Percentiles rank a stretch among this genome's conserved stretches.
Conservation (phyloP, 2,797 vertebrate genomes). For the Acanthopagrus latus region DNA sequence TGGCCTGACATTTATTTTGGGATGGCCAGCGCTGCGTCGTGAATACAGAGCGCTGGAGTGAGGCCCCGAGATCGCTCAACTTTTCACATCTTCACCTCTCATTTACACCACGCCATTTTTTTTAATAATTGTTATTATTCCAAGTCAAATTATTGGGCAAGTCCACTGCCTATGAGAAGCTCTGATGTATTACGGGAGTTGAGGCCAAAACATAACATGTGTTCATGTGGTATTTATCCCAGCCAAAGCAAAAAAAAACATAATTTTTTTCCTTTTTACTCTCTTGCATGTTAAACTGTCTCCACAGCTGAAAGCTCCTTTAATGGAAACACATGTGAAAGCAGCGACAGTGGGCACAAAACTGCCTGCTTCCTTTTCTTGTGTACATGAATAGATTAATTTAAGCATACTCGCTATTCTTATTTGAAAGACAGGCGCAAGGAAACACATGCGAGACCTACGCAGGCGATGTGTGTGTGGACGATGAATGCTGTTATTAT, state of each 20-base stretch:
- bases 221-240: conserved; percentile 30
- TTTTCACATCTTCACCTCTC: conserved; percentile 39
- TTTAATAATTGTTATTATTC: too few species aligned
- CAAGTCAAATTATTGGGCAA: conserved; percentile 3
- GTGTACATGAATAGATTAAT: conserved; percentile 35
- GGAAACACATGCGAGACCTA: conserved; percentile 11
- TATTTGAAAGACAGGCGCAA: not conserved
- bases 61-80: conserved; percentile 38
- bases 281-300: not conserved
- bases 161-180: not conserved
- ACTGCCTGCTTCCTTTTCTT: conserved; percentile 26
- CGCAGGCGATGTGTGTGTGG: conserved; percentile 7
- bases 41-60: conserved; percentile 61
- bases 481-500: conserved; percentile 14
- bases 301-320: conserved; percentile 9
- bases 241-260: conserved; percentile 1
- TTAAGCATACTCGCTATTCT: not conserved
- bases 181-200: conserved; percentile 9
- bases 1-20: conserved; percentile 80
- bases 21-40: conserved; percentile 35
- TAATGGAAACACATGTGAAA: conserved; percentile 14
- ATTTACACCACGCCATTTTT: conserved; percentile 36
- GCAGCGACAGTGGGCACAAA: conserved; percentile 14
- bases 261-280: not conserved
- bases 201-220: conserved; percentile 24